Evolutionary conservation across 1,140 invertebrate genomes (phyloP), one percentile per base, ranked within the genome.

Genomic region (Liolophura sinensis): DNA sequence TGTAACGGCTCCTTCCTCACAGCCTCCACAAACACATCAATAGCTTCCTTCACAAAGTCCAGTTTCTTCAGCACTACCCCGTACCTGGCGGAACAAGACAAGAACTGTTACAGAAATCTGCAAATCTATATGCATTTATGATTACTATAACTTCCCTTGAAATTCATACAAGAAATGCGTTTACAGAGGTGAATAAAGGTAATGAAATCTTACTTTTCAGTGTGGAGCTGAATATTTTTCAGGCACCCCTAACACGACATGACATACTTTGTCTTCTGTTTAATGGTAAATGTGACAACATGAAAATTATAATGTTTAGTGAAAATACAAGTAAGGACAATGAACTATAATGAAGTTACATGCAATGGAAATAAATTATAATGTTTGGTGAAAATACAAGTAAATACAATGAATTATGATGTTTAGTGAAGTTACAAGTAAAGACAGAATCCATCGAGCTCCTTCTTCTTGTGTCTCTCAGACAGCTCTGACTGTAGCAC

Each of bases 1-100:
- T 95, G 88, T 72, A 93, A 89, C 15, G 95, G 95, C 70, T 92
- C 89, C 31, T 88, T 87, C 63, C 89, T 87, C 1, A 95, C 88
- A 25, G 94, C 88, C 75, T 93, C 91, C 18, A 93, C 86, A 16
- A 98, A 86, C 60, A 93, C 89, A 70, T 93, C 89, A 31, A 91
- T 86, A 0, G 94, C 92, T 64, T 90, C 87, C 56, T 88, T 88
- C 31, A 88, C 86, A 11, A 97, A 84, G 71, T 95, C 92, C 55
- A 98, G 80, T 74, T 94, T 94, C 74, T 95, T 94, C 47, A 97
- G 85, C 1, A 97, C 91, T 40, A 98, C 89, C 9, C 95, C 96
- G 86, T 96, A 85, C 59, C 83, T 85, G 57, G 11, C 67, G 66
- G 59, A 54, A 46, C 58, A 69, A 40, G 12, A 64, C 22, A 60